Evolutionary conservation across 1,140 invertebrate species (phyloP).

Genomic region (Cherax quadricarinatus): DNA sequence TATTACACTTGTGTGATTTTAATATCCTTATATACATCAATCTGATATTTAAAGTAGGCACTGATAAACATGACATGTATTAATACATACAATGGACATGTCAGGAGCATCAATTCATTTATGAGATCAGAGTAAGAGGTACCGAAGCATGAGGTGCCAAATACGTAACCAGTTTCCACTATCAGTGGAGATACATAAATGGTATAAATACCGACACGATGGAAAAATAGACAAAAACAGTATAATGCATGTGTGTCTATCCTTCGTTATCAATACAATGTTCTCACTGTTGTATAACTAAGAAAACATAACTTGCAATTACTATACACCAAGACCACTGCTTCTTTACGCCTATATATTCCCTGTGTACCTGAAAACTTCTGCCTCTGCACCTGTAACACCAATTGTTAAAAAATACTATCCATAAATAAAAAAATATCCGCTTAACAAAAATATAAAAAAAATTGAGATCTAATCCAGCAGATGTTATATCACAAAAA

Average conservation of each 20-base stretch:
- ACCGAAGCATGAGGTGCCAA: not conserved
- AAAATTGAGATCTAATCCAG: conserved; percentile 36
- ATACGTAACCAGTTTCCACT: not conserved
- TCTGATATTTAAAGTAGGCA: conserved; percentile 57
- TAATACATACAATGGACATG: conserved; percentile 48
- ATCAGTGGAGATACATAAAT: not conserved
- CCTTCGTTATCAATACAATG: too few relatives aligned
- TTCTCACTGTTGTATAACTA: not conserved
- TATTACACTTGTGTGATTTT: conserved; percentile 59
- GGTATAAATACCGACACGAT: too few relatives aligned
- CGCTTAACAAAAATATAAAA: conserved; percentile 38
- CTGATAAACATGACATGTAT: conserved; percentile 37
- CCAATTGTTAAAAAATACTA: conserved; percentile 25
- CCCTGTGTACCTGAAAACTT: not conserved
- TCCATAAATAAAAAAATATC: conserved; percentile 19
- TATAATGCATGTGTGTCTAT: too few relatives aligned
- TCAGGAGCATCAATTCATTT: conserved; percentile 38
- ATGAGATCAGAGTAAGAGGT: conserved; percentile 8
- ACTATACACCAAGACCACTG: not conserved
- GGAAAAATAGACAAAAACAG: too few relatives aligned
- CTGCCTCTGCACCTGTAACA: conserved; percentile 18
- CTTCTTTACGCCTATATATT: not conserved
- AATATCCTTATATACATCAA: conserved; percentile 52
- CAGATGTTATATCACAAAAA: not conserved
- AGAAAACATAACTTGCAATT: not conserved